A percentile compares a stretch with the other conserved stretches of the same genome.
Evolutionary conservation across 2,113 vertebrate species (phyloP).

Genomic region (Corydoras sp.): DNA sequence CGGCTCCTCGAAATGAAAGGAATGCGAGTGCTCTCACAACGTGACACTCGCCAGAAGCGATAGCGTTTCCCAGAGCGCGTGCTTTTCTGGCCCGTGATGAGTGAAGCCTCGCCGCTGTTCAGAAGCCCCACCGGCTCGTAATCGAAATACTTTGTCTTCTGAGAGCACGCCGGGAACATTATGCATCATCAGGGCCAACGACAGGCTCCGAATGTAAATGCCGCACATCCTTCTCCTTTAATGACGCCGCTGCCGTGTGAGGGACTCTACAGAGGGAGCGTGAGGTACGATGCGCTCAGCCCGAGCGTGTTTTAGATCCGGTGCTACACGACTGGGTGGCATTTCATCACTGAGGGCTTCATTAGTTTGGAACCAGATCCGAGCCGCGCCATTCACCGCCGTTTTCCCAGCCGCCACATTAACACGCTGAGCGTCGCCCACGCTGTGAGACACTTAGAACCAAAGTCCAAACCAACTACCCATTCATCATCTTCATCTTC

Average conservation of each 20-base stretch:
- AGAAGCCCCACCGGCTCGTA: neutral
- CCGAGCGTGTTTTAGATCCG: too few relatives aligned
- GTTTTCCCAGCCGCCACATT: neutral
- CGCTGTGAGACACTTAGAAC: too few relatives aligned
- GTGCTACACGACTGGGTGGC: too few relatives aligned
- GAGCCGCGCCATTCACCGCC: neutral
- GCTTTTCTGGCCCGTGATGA: conserved; percentile 2
- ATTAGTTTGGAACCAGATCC: neutral
- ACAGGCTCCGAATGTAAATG: neutral
- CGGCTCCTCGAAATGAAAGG: neutral
- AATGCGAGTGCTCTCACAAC: neutral
- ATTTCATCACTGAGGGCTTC: neutral
- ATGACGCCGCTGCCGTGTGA: neutral
- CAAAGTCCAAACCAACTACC: too few relatives aligned
- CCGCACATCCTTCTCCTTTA: conserved; percentile 4
- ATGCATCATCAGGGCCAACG: conserved; percentile 6
- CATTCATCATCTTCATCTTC: too few relatives aligned
- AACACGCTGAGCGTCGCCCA: too few relatives aligned
- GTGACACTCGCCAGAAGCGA: conserved; percentile 13
- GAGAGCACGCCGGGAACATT: neutral
- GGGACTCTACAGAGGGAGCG: too few relatives aligned
- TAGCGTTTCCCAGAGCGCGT: neutral
- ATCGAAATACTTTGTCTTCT: neutral
- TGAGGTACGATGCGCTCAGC: too few relatives aligned
- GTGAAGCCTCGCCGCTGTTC: neutral